Evolutionary conservation across 2,797 vertebrate species (phyloP).

Genomic region (Microcaecilia unicolor): DNA sequence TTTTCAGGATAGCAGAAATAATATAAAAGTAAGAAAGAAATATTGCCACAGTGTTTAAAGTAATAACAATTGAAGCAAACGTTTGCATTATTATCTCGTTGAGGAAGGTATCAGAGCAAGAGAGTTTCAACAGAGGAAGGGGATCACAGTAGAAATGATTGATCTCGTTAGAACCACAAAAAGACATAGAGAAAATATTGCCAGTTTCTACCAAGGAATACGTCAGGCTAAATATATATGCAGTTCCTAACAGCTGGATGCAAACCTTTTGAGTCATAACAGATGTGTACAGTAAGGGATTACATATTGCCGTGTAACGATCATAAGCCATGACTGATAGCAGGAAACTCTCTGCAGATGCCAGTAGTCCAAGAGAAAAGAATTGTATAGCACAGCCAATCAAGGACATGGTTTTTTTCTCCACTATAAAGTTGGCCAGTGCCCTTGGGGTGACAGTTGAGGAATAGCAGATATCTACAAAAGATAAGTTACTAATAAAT

Average conservation of each 20-base stretch:
- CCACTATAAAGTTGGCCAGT: not conserved
- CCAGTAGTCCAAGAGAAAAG: too few species aligned
- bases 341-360: conserved; percentile 1
- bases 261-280: not conserved
- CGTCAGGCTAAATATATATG: too few species aligned
- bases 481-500: conserved; percentile 1
- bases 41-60: conserved; percentile 18
- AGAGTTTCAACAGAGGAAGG: conserved; percentile 29
- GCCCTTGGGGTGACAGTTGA: conserved; percentile 4
- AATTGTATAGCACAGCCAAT: conserved; percentile 1
- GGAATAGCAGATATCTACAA: conserved; percentile 7
- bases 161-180: conserved; percentile 27
- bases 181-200: too few species aligned
- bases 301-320: not conserved
- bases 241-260: not conserved
- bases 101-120: conserved; percentile 28
- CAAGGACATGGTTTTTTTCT: not conserved
- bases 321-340: conserved; percentile 3
- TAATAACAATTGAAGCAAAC: not conserved
- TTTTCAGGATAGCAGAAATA: conserved; percentile 22
- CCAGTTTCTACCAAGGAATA: too few species aligned
- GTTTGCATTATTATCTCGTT: conserved; percentile 29
- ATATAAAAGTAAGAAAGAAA: conserved; percentile 35
- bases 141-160: conserved; percentile 49
- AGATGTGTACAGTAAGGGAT: not conserved